These are phyloP conservation scores for Hylyphantes graminicola DNA, from an alignment of 1,140 invertebrate genomes.

Conservation along the genomic window DNA sequence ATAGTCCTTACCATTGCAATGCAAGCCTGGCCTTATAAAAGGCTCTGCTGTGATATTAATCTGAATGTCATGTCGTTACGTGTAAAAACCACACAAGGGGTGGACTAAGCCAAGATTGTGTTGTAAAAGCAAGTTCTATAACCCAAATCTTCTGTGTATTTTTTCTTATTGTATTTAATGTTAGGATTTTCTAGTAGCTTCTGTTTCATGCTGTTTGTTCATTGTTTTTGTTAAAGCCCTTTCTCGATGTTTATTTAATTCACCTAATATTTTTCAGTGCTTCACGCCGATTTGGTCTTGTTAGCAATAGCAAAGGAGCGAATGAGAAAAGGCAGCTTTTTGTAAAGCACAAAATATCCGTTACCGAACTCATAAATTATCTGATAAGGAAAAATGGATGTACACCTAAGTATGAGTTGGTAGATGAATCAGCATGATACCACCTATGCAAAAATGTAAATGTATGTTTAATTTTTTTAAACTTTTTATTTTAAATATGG, in stretches of 20 bases:
- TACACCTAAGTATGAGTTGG: slow-evolving; percentile 20
- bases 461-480: not conserved
- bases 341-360: not conserved
- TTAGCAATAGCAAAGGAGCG: not conserved
- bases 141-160: too few relatives aligned
- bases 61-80: too few relatives aligned
- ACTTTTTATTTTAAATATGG: too few relatives aligned
- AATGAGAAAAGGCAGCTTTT: not conserved
- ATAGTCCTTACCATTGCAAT: too few relatives aligned
- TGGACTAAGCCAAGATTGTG: too few relatives aligned
- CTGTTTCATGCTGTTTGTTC: not conserved
- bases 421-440: not conserved
- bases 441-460: not conserved
- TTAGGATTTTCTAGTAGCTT: too few relatives aligned
- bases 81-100: too few relatives aligned
- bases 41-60: too few relatives aligned
- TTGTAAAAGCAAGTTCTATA: too few relatives aligned
- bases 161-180: too few relatives aligned
- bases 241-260: not conserved
- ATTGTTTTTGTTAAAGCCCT: not conserved
- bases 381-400: not conserved
- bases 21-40: too few relatives aligned
- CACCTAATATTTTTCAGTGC: not conserved
- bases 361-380: not conserved
- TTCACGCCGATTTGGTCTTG: not conserved